These are phyloP conservation scores for Smittia aterrima DNA, from an alignment of 2,888 invertebrate genomes.

Conservation along the genomic window DNA sequence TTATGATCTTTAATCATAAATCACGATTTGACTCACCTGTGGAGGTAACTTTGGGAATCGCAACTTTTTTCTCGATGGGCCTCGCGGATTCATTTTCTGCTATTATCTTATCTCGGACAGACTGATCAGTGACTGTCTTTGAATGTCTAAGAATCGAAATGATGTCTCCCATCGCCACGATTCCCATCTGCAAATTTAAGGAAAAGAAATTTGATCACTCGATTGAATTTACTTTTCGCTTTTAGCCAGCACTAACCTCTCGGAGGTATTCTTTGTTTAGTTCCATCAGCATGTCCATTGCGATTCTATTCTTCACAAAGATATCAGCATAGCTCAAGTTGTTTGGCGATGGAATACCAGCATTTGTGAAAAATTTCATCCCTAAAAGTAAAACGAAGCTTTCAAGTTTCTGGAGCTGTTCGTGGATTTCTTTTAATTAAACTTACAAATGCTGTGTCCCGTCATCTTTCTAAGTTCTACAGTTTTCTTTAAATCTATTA, in stretches of 20 bases:
- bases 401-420: too few species aligned
- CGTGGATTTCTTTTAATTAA: too few species aligned
- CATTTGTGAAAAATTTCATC: constrained; percentile 83
- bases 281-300: constrained; percentile 80
- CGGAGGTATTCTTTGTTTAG: constrained; percentile 81
- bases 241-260: constrained; percentile 53
- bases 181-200: constrained; percentile 64
- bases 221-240: background rate
- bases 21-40: background rate
- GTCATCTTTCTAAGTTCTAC: too few species aligned
- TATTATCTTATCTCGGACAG: constrained; percentile 60
- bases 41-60: constrained; percentile 44
- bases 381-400: constrained; percentile 53
- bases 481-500: too few species aligned
- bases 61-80: constrained; percentile 58
- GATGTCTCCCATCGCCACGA: constrained; percentile 68
- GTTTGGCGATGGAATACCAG: constrained; percentile 73
- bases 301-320: constrained; percentile 83
- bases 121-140: constrained; percentile 61
- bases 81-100: constrained; percentile 49
- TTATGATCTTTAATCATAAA: background rate
- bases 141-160: constrained; percentile 69
- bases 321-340: constrained; percentile 81
- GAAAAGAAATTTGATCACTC: too few species aligned
- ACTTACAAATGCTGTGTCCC: constrained; percentile 32